Percentiles rank a stretch among this genome's conserved stretches.
Evolutionary conservation across 2,888 invertebrate genomes (phyloP).

Genomic region (Meghimatium bilineatum): DNA sequence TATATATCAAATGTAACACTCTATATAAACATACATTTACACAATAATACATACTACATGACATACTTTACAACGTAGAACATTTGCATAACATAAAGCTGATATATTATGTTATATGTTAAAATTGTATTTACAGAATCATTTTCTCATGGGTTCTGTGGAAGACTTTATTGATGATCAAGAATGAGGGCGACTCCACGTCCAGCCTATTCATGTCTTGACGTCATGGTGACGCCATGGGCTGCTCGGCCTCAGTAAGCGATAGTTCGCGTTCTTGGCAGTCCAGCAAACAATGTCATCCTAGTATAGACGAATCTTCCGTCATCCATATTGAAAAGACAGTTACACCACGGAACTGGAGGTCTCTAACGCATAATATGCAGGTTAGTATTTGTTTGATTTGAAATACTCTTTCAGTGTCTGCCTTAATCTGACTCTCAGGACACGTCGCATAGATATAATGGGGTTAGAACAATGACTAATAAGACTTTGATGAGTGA

Average conservation of each 20-base stretch:
- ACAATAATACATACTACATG: too few species aligned
- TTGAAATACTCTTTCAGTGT: not conserved
- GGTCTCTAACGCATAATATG: conserved; percentile 32
- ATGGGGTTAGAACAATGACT: too few species aligned
- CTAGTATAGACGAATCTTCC: conserved; percentile 1
- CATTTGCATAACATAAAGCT: too few species aligned
- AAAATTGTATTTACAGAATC: not conserved
- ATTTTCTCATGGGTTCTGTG: not conserved
- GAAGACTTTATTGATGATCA: not conserved
- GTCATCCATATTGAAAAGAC: not conserved
- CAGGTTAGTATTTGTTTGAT: not conserved
- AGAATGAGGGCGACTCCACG: not conserved
- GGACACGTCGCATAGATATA: too few species aligned
- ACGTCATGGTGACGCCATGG: conserved; percentile 33
- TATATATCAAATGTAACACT: too few species aligned
- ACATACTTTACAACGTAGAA: too few species aligned
- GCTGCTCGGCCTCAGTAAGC: conserved; percentile 42
- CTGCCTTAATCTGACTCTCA: too few species aligned
- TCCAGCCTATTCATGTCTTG: conserved; percentile 16
- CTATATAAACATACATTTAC: too few species aligned
- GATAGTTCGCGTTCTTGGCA: conserved; percentile 6
- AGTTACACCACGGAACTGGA: conserved; percentile 31
- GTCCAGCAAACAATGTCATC: conserved; percentile 24
- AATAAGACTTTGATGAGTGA: too few species aligned
- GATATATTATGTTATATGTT: too few species aligned